These are phyloP conservation scores for Hypolimnas misippus DNA, from an alignment of 2,888 invertebrate genomes.

Conservation along the genomic window DNA sequence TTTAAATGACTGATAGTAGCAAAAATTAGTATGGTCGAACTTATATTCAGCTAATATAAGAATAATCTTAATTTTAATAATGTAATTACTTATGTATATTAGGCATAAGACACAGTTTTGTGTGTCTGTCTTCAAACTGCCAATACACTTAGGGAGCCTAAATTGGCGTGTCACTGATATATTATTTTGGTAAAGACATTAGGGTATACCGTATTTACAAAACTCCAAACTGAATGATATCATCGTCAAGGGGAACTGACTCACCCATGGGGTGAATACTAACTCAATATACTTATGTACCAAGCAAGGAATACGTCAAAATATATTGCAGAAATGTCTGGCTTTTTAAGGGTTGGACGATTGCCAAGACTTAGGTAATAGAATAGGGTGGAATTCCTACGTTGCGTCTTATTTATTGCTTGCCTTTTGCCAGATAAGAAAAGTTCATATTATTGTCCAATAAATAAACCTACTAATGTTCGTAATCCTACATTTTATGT, in stretches of 20 bases:
- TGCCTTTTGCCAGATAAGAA: neutral
- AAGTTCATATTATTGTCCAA: neutral
- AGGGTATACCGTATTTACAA: conserved; percentile 4
- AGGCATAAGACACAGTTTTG: no score
- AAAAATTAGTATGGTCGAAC: no score
- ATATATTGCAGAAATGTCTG: conserved; percentile 15
- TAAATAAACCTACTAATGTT: neutral
- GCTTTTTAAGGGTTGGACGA: conserved; percentile 14
- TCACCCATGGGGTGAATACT: conserved; percentile 29
- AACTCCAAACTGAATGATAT: conserved; percentile 8
- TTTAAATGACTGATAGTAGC: no score
- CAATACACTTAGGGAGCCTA: neutral
- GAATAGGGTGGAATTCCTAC: conserved; percentile 6
- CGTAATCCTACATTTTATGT: neutral
- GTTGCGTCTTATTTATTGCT: neutral
- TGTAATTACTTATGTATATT: no score
- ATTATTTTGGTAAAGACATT: neutral
- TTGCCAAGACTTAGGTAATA: conserved; percentile 20
- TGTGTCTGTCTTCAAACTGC: no score
- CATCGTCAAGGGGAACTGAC: conserved; percentile 10
- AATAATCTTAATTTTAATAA: no score
- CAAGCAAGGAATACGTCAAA: neutral
- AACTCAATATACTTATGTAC: conserved; percentile 2
- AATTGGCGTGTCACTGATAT: neutral
- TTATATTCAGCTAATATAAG: no score